Percentiles rank a stretch among this genome's conserved stretches.
These are phyloP conservation scores for Drosophila arawakana DNA, from an alignment of 1,140 invertebrate genomes.

Conservation along the genomic window DNA sequence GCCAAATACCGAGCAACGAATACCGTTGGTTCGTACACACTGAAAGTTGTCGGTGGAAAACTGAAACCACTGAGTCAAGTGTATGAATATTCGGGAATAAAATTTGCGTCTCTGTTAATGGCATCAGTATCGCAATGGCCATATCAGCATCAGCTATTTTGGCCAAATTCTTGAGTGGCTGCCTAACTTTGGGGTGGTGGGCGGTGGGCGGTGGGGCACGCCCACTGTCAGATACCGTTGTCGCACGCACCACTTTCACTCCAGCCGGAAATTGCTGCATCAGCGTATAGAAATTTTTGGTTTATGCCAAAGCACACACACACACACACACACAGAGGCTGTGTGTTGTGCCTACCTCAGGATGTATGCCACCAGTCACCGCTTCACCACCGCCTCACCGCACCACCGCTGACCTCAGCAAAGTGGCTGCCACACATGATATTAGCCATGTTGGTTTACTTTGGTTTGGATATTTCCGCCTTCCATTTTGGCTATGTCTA, in stretches of 20 bases:
- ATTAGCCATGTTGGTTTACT: conserved; percentile 81
- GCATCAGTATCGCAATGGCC: conserved; percentile 50
- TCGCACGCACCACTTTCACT: conserved; percentile 78
- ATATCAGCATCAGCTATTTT: conserved; percentile 50
- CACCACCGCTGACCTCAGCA: conserved; percentile 41
- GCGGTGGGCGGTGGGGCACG: conserved; percentile 9
- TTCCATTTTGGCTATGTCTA: conserved; percentile 10
- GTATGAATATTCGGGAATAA: conserved; percentile 77
- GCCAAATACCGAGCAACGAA: background rate
- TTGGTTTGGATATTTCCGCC: conserved; percentile 65
- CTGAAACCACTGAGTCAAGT: conserved; percentile 45
- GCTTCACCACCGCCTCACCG: background rate
- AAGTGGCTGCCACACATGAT: conserved; percentile 50
- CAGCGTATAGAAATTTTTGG: conserved; percentile 81
- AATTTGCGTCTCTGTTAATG: conserved; percentile 57
- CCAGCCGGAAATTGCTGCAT: conserved; percentile 76
- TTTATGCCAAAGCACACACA: conserved; percentile 60
- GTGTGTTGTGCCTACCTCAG: conserved; percentile 56
- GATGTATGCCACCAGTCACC: background rate
- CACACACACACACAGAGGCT: conserved; percentile 31
- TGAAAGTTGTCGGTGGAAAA: conserved; percentile 1
- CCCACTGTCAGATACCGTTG: conserved; percentile 35
- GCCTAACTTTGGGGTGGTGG: conserved; percentile 7
- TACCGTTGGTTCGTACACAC: background rate
- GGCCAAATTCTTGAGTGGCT: conserved; percentile 57